Percentiles rank a stretch among this genome's conserved stretches.
Evolutionary conservation across 2,113 vertebrate species (phyloP).

Genomic region (Ancistrus triradiatus): DNA sequence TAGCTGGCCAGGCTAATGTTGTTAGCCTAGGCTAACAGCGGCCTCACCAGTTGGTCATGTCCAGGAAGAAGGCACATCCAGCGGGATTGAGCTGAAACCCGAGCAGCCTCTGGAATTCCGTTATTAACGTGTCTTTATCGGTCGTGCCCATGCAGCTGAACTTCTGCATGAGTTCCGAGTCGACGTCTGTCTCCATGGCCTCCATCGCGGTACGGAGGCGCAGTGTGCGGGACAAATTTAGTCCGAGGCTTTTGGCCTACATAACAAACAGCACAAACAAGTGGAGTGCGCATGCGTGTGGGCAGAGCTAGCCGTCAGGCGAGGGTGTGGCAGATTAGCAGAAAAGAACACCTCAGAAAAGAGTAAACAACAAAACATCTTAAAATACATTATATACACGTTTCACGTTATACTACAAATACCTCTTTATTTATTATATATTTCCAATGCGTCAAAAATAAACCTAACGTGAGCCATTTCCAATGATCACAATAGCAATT

Average conservation of each 20-base stretch:
- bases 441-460: no score
- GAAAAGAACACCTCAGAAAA: no score
- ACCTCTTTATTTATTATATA: no score
- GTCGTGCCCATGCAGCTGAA: constrained; percentile 90
- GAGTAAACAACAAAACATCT: no score
- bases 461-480: no score
- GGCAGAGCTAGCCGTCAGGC: no score
- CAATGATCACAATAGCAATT: no score
- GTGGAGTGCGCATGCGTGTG: constrained; percentile 61
- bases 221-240: constrained; percentile 59
- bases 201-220: constrained; percentile 72
- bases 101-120: constrained; percentile 88
- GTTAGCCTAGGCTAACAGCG: not conserved
- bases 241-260: constrained; percentile 65
- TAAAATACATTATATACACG: no score
- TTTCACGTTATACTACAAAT: no score
- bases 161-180: constrained; percentile 89
- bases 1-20: not conserved
- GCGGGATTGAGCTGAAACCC: constrained; percentile 89
- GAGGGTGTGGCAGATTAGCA: no score
- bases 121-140: constrained; percentile 90
- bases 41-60: constrained; percentile 92
- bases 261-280: constrained; percentile 65
- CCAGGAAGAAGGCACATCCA: constrained; percentile 92
- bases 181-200: constrained; percentile 86